Conservation (phyloP, 2,888 invertebrate species). For the Nebria salina region DNA sequence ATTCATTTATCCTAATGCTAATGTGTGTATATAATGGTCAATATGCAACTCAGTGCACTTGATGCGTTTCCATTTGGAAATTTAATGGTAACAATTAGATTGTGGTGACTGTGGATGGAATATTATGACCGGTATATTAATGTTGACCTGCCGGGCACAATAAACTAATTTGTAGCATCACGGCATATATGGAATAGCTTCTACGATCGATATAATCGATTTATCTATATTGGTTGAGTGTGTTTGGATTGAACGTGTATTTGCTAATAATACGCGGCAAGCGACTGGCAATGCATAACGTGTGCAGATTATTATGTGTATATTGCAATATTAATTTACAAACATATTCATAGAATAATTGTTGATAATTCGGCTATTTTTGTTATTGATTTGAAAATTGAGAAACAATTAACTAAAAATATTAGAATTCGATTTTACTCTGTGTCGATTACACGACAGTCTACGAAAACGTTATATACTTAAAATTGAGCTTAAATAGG, state of each 20-base stretch:
- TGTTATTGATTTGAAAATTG: neutral
- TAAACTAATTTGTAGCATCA: slow-evolving; percentile 39
- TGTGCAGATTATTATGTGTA: slow-evolving; percentile 11
- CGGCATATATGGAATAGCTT: slow-evolving; percentile 28
- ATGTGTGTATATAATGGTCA: neutral
- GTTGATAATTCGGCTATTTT: neutral
- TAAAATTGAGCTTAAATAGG: neutral
- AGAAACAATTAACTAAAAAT: neutral
- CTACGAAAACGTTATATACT: neutral
- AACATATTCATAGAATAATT: neutral
- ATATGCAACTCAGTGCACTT: neutral
- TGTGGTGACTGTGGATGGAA: slow-evolving; percentile 7
- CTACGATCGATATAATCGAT: slow-evolving; percentile 37
- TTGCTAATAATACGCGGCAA: neutral
- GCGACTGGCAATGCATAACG: slow-evolving; percentile 22
- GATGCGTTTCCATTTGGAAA: slow-evolving; percentile 27
- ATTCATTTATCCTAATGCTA: no score
- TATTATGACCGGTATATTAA: slow-evolving; percentile 19
- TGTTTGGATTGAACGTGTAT: neutral
- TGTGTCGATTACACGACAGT: neutral
- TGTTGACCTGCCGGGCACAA: slow-evolving; percentile 35
- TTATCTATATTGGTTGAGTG: slow-evolving; percentile 18
- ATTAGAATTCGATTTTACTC: neutral
- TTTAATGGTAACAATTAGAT: slow-evolving; percentile 38
- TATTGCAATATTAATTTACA: neutral